Evolutionary conservation across 92 coral and sea anemone genomes (phyloP).

Genomic region (Zoanthus sociatus): DNA sequence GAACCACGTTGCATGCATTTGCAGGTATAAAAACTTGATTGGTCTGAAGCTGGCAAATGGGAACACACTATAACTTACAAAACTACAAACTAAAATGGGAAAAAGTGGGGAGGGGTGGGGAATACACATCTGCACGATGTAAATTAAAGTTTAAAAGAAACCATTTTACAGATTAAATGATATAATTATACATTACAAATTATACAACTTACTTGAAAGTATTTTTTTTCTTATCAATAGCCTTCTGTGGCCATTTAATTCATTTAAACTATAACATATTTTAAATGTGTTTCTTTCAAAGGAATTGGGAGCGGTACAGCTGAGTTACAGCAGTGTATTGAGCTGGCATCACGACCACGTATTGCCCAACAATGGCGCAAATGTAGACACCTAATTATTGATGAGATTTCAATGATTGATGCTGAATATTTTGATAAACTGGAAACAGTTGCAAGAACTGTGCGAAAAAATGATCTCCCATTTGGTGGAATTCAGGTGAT

Average conservation of each 20-base stretch:
- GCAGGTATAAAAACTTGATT: conserved; percentile 70
- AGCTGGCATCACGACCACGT: conserved; percentile 85
- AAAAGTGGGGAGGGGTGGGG: no score
- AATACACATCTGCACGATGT: no score
- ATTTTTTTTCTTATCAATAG: no score
- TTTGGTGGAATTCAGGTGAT: conserved; percentile 99
- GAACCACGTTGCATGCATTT: conserved; percentile 98
- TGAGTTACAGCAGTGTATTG: conserved; percentile 78
- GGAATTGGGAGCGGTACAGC: conserved; percentile 97
- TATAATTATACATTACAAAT: no score
- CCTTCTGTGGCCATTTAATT: no score
- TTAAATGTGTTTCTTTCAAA: conserved; percentile 13
- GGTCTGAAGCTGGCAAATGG: not conserved
- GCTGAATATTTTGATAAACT: conserved; percentile 92
- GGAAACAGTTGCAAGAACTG: conserved; percentile 88
- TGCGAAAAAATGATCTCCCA: conserved; percentile 83
- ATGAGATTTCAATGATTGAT: conserved; percentile 98
- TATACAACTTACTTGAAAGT: no score
- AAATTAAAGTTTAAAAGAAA: no score
- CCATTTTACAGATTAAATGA: no score
- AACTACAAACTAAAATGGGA: no score
- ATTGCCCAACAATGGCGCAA: conserved; percentile 82
- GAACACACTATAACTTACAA: no score
- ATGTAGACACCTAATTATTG: conserved; percentile 92
- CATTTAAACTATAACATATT: no score